phyloP scores from a whole-genome alignment of 2,113 vertebrate species.

The Lichenostomus cassidix region DNA sequence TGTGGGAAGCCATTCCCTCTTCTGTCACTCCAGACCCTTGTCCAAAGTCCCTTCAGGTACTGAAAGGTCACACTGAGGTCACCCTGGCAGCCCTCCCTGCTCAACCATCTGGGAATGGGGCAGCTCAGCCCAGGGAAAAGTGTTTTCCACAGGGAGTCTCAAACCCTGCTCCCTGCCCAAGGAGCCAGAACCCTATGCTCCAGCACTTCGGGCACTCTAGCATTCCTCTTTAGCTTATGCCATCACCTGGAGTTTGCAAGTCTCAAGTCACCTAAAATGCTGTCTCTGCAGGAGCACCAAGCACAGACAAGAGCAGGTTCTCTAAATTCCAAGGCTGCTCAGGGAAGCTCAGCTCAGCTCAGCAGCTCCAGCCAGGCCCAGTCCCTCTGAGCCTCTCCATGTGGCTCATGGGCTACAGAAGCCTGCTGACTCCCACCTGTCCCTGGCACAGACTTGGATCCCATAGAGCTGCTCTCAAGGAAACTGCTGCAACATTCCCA shows the following conservation, averaged over 20 bases:
- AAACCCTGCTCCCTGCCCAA: not conserved
- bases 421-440: too few species aligned
- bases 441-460: not conserved
- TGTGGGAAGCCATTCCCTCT: not conserved
- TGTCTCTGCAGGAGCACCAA: not conserved
- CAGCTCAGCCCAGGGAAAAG: rapidly evolving
- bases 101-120: rapidly evolving
- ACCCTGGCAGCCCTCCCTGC: not conserved
- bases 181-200: rapidly evolving
- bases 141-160: rapidly evolving
- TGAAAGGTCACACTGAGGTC: not conserved
- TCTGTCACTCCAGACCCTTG: not conserved
- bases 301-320: not conserved
- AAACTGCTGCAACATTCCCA: not conserved
- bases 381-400: not conserved
- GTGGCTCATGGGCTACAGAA: not conserved
- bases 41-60: not conserved
- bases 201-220: rapidly evolving
- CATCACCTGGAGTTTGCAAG: too few species aligned
- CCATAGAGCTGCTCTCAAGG: not conserved
- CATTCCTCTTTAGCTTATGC: not conserved
- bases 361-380: not conserved
- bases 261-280: not conserved
- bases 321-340: not conserved
- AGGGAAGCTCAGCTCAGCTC: not conserved